A percentile compares a stretch with the other conserved stretches of the same genome.
Conservation (phyloP, 2,797 vertebrate species). For the Macropodus opercularis region DNA sequence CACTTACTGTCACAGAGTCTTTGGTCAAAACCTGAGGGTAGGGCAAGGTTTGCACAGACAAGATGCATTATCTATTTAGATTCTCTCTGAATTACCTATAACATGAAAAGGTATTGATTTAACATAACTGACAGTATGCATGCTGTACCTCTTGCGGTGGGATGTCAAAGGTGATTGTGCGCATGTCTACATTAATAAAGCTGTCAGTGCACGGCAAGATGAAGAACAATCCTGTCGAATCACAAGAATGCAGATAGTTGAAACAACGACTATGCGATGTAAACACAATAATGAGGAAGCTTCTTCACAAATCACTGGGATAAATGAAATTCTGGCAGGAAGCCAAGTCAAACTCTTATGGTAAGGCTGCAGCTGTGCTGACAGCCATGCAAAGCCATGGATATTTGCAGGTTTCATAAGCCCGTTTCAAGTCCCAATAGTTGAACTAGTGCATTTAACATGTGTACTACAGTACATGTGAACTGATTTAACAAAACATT, state of each 20-base stretch:
- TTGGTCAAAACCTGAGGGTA: conserved; percentile 90
- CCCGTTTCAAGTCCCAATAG: conserved; percentile 52
- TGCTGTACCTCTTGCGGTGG: conserved; percentile 93
- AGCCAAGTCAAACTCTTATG: conserved; percentile 62
- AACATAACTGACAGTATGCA: too few relatives aligned
- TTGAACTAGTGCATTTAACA: conserved; percentile 61
- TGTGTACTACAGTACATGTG: too few relatives aligned
- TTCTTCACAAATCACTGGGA: conserved; percentile 60
- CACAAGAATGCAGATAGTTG: conserved; percentile 58
- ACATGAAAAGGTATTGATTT: too few relatives aligned
- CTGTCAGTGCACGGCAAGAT: conserved; percentile 95
- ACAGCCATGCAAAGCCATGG: conserved; percentile 55
- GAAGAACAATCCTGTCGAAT: conserved; percentile 90
- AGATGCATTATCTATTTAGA: too few relatives aligned
- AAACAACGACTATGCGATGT: conserved; percentile 56
- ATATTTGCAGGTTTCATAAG: conserved; percentile 58
- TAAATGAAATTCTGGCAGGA: conserved; percentile 53
- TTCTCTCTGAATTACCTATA: too few relatives aligned
- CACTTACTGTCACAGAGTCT: conserved; percentile 93
- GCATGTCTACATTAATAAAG: conserved; percentile 98
- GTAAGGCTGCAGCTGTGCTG: conserved; percentile 68
- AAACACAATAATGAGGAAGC: conserved; percentile 67
- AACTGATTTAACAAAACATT: conserved; percentile 67
- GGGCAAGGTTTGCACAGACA: conserved; percentile 2
- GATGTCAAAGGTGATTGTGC: conserved; percentile 95